Base-by-base conservation (phyloP, 1,140 invertebrate species). In the Venturia canescens region DNA sequence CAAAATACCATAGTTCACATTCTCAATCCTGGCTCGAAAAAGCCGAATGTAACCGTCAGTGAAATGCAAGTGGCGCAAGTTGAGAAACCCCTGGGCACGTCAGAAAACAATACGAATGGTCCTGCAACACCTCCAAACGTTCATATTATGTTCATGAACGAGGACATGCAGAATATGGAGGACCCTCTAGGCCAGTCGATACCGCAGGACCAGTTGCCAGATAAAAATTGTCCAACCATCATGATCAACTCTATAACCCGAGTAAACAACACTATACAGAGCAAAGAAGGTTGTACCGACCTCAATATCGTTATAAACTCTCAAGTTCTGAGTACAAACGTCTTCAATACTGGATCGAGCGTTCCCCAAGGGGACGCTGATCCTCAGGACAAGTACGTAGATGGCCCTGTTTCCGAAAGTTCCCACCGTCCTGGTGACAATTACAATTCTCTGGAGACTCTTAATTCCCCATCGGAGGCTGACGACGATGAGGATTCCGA, bases 261-360 rank as follows among this genome's bases (percentile, higher is more conserved):
- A 29, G 87, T 92, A 5, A 92, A 91, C 26, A 92, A 91, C 48
- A 92, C 90, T 0, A 88, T 92, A 21, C 86, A 92, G 27, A 91
- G 88, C 60, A 92, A 92, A 66, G 88, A 92, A 78, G 90, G 89
- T 0, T 92, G 91, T 67, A 91, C 88, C 0, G 91, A 92, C 74
- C 57, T 92, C 11, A 92, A 92, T 77, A 92, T 92, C n/a, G 87
- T 92, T 6, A 91, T 92, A 21, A 92, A 92, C 70, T 92, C 91
- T 0, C 91, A 92, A 15, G 78, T 92, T 16, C 76, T 90, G 7
- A 91, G 87, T 70, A 90, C 86, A 0, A 90, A 91, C 44, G 78
- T 86, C 3, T 84, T 87, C 7, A 86, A 86, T 3, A 80, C 87
- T 18, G 27, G 60, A 76, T 5, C 21, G 27, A 18, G 29, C 70